A percentile compares a stretch with the other conserved stretches of the same genome.
phyloP scores from a whole-genome alignment of 2,797 vertebrate genomes.

The Telmatherina bonti region DNA sequence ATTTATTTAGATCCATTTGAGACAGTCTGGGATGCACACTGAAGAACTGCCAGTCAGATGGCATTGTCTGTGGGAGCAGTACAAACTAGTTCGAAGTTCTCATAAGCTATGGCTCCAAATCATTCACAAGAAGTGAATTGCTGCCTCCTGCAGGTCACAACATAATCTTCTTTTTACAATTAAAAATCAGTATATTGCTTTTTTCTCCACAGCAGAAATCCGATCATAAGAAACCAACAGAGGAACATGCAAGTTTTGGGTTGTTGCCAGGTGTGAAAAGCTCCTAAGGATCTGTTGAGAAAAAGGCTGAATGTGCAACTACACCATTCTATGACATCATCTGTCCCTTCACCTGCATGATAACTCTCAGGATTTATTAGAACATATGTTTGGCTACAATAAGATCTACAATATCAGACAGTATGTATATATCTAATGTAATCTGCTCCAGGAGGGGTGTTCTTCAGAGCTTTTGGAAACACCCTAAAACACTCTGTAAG shows the following conservation, averaged over 20 bases:
- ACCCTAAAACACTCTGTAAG: no score
- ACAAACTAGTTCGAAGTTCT: not conserved
- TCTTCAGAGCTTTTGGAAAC: not conserved
- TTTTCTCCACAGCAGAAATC: not conserved
- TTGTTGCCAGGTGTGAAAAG: not conserved
- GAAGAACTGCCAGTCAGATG: not conserved
- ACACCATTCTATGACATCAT: not conserved
- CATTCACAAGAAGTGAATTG: not conserved
- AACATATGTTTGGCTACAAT: not conserved
- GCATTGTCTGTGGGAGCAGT: no score
- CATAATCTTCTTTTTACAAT: not conserved
- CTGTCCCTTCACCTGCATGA: not conserved
- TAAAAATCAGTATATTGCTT: not conserved
- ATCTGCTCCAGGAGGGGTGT: not conserved
- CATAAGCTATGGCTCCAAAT: not conserved
- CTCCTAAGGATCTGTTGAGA: constrained; percentile 7
- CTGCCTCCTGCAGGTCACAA: not conserved
- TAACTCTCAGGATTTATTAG: not conserved
- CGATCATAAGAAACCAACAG: not conserved
- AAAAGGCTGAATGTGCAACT: not conserved
- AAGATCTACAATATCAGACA: not conserved
- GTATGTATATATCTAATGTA: not conserved
- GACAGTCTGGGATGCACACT: not conserved
- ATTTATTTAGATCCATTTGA: not conserved
- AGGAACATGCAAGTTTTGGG: not conserved